Conservation (phyloP, 2,797 vertebrate genomes). For the Coranthus polyacanthus region DNA sequence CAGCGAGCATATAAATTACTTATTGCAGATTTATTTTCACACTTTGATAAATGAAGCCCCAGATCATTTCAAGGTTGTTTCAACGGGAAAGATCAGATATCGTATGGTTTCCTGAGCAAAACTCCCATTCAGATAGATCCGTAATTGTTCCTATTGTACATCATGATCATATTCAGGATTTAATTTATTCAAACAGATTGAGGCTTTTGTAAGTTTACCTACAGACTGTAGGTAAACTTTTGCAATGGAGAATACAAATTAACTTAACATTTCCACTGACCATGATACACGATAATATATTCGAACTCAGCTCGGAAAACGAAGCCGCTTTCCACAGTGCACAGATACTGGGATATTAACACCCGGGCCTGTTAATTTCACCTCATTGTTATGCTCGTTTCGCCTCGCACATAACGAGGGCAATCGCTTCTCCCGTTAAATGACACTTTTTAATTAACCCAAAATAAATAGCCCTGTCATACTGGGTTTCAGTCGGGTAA, state of each 20-base stretch:
- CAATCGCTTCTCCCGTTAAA: constrained; percentile 16
- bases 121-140: neutral
- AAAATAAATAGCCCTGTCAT: constrained; percentile 27
- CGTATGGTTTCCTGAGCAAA: neutral
- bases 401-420: neutral
- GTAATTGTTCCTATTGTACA: constrained; percentile 4
- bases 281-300: constrained; percentile 12
- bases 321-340: constrained; percentile 16
- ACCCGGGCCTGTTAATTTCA: constrained; percentile 26
- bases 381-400: constrained; percentile 28
- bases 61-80: constrained; percentile 10
- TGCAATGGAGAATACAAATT: neutral
- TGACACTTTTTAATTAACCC: constrained; percentile 46
- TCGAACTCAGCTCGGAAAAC: neutral
- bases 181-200: neutral
- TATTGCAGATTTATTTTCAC: neutral
- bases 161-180: constrained; percentile 20
- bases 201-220: too few relatives aligned
- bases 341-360: constrained; percentile 34
- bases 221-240: neutral
- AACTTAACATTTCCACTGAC: constrained; percentile 13
- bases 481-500: constrained; percentile 6
- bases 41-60: constrained; percentile 15
- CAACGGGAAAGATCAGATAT: too few relatives aligned
- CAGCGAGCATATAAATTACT: too few relatives aligned